Conservation (phyloP, 2,797 vertebrate species). For the Pogoniulus pusillus region DNA sequence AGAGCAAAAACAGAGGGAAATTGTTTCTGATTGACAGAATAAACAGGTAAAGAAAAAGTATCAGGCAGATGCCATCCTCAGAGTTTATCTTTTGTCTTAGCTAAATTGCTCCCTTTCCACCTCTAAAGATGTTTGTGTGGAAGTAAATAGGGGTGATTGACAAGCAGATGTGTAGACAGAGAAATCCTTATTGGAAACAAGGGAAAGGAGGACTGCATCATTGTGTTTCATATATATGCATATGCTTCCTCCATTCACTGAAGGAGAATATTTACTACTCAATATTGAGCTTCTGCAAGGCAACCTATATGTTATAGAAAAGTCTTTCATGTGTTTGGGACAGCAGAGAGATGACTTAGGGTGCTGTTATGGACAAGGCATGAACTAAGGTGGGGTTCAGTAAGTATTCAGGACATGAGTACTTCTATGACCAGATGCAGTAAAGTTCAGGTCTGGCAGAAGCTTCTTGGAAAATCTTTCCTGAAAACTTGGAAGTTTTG, state of each 20-base stretch:
- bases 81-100: neutral
- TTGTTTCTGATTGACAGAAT: neutral
- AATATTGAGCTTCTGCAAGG: neutral
- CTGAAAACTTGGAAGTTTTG: neutral
- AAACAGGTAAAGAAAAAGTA: neutral
- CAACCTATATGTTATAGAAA: fast-evolving
- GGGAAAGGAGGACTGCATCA: neutral
- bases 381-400: neutral
- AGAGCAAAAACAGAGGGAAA: neutral
- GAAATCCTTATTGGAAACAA: neutral
- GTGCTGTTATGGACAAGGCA: neutral
- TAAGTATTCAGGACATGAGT: neutral
- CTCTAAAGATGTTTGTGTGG: neutral
- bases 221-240: neutral
- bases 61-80: neutral
- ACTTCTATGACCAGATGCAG: neutral
- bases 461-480: neutral
- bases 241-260: neutral
- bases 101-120: neutral
- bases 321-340: neutral
- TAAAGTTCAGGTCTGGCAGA: neutral
- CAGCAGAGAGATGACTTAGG: neutral
- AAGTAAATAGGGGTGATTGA: neutral
- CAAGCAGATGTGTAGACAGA: neutral
- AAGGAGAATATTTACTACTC: neutral